Base-by-base conservation (phyloP, 2,888 invertebrate species). In the Meta bourneti region DNA sequence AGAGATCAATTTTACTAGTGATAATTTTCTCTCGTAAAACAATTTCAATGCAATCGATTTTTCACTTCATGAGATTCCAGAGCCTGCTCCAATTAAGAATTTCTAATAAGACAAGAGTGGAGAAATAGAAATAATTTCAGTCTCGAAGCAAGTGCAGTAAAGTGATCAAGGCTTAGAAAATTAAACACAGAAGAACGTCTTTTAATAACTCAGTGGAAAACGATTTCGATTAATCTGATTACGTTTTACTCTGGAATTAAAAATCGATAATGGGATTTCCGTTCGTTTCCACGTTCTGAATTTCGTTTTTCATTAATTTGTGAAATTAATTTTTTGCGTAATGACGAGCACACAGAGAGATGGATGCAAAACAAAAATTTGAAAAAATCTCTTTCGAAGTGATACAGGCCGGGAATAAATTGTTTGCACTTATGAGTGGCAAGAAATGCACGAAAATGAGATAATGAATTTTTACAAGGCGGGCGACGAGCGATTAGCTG, bases 381-480 rank as follows among this genome's bases (percentile, higher is more conserved):
- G 34, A 34, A 34, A 34, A 34, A 52, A 16, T 79, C 20, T 34
- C 69, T 48, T 74, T 78, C 80, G 51, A 75, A 72, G 69, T 86
- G 75, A 75, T 85, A 86, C 80, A 72, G 78, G 69, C 87, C 49
- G 79, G 71, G 70, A 83, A 71, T 79, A 91, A 91, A 91, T 87
- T 91, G 91, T 91, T 91, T 87, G 91, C 91, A 87, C 91, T 91
- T 87, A 91, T 52, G 61, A 61, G 61, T 70, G 52, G 86, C 61
- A 81, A 54, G 70, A 90, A 90, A 20, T 70, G 79, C 11, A 48
- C 52, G 77, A 91, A 91, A 91, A 91, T 72, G 78, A 61, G 91
- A 91, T 91, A 91, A 91, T 91, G 91, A 91, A 91, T 91, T 91
- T 91, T 91, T 91, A 91, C 78, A 86, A 83, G 51, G 74, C 20